A percentile compares a stretch with the other conserved stretches of the same genome.
Evolutionary conservation across 2,797 vertebrate genomes (phyloP).

Genomic region (Hemitrygon akajei): DNA sequence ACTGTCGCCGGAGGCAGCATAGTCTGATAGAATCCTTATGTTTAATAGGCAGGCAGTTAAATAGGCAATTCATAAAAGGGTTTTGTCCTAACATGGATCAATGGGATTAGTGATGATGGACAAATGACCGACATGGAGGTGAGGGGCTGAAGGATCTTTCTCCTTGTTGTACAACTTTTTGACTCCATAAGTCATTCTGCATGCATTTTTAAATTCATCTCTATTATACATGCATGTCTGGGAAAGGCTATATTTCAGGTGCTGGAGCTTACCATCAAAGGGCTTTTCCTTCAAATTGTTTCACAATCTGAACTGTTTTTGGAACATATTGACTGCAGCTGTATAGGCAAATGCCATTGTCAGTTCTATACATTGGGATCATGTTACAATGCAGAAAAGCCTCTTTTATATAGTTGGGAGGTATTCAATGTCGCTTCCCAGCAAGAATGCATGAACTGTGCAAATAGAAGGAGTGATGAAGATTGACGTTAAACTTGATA

Average conservation of each 20-base stretch:
- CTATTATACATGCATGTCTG: not conserved
- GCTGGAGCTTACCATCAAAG: not conserved
- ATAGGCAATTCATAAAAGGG: too few species aligned
- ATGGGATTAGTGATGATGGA: too few species aligned
- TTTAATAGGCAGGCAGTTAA: too few species aligned
- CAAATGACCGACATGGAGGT: too few species aligned
- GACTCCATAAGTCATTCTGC: not conserved
- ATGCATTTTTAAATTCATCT: not conserved
- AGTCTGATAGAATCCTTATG: too few species aligned
- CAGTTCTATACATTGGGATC: not conserved
- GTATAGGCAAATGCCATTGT: not conserved
- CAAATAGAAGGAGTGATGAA: not conserved
- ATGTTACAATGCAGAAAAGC: not conserved
- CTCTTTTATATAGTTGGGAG: not conserved
- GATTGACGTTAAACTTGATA: not conserved
- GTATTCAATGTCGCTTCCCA: not conserved
- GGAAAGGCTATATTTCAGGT: not conserved
- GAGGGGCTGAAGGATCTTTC: too few species aligned
- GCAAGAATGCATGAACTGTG: not conserved
- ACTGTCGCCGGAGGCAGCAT: too few species aligned
- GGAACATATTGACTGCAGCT: not conserved
- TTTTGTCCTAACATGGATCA: too few species aligned
- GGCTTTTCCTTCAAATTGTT: not conserved
- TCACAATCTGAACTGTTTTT: not conserved
- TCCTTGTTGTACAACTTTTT: too few species aligned